phyloP scores from a whole-genome alignment of 2,888 invertebrate genomes.

The Rhamphomyia laevipes region DNA sequence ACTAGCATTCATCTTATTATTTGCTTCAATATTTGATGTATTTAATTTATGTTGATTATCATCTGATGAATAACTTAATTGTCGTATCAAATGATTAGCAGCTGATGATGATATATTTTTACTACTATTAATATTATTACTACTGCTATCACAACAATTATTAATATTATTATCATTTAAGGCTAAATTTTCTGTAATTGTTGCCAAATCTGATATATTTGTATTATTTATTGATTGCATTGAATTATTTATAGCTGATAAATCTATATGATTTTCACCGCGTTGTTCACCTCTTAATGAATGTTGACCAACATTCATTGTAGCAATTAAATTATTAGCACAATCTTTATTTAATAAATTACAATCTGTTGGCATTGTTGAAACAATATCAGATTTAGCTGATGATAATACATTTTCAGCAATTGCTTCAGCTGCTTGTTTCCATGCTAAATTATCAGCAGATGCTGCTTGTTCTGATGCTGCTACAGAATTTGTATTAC shows the following conservation, averaged over 20 bases:
- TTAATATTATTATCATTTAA: constrained; percentile 52
- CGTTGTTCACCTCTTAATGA: constrained; percentile 6
- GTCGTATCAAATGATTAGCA: constrained; percentile 22
- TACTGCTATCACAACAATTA: constrained; percentile 2
- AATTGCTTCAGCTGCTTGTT: constrained; percentile 80
- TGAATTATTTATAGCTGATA: constrained; percentile 61
- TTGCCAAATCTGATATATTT: constrained; percentile 56
- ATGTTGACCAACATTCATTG: constrained; percentile 5
- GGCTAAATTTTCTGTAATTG: constrained; percentile 73
- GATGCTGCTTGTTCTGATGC: constrained; percentile 92
- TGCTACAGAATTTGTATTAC: constrained; percentile 63
- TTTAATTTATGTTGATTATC: constrained; percentile 39
- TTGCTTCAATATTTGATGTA: constrained; percentile 34
- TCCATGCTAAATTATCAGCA: constrained; percentile 80
- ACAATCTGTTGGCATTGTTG: constrained; percentile 31
- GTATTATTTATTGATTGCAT: constrained; percentile 48
- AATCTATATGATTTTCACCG: constrained; percentile 50
- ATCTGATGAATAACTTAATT: constrained; percentile 37
- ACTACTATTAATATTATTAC: constrained; percentile 27
- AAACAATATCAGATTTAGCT: constrained; percentile 57
- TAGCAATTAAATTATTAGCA: constrained; percentile 9
- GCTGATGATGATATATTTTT: constrained; percentile 22
- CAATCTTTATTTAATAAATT: not conserved
- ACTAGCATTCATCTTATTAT: constrained; percentile 37
- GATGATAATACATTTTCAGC: constrained; percentile 70